Conservation (phyloP, 2,113 vertebrate species). For the Sapajus apella region DNA sequence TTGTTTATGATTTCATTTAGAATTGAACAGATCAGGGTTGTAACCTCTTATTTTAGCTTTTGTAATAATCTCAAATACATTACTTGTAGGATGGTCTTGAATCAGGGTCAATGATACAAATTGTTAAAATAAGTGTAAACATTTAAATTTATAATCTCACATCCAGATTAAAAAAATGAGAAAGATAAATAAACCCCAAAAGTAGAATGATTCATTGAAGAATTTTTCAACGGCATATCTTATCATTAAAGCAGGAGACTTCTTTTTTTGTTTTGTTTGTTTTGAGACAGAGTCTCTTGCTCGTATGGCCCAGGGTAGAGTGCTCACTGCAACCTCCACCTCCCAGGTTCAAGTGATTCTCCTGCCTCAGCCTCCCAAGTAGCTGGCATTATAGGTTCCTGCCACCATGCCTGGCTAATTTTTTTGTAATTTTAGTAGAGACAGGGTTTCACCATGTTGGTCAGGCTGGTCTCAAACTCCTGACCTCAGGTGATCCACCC, state of each 20-base stretch:
- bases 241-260: not conserved
- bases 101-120: not conserved
- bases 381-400: no score
- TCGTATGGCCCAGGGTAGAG: no score
- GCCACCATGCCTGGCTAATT: no score
- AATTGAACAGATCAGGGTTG: not conserved
- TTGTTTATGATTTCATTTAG: not conserved
- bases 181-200: not conserved
- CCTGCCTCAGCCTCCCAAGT: no score
- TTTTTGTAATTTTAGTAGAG: no score
- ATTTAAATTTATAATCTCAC: not conserved
- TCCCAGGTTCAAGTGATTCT: no score
- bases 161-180: not conserved
- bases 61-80: not conserved
- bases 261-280: no score
- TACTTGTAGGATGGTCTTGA: not conserved
- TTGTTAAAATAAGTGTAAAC: not conserved
- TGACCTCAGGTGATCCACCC: no score
- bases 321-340: no score
- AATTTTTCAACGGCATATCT: not conserved
- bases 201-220: not conserved
- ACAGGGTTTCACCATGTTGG: no score
- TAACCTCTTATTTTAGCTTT: not conserved
- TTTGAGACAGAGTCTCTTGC: no score
- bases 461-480: no score